A percentile compares a stretch with the other conserved stretches of the same genome.
Evolutionary conservation across 2,888 invertebrate genomes (phyloP).

Genomic region (Pyralis farinalis): DNA sequence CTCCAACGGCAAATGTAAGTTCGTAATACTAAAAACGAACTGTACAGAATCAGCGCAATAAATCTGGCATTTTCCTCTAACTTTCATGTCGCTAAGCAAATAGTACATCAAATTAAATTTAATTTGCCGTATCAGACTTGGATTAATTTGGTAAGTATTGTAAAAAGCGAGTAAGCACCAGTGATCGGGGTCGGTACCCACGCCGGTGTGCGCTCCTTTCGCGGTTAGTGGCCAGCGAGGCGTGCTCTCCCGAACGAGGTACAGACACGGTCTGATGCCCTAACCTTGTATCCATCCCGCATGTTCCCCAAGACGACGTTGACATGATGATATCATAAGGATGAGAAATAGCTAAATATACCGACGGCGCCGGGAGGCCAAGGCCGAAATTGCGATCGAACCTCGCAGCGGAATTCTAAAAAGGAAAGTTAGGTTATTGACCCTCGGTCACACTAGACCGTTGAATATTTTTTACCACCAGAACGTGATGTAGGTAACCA

Average conservation of each 20-base stretch:
- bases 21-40: too few relatives aligned
- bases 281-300: conserved; percentile 72
- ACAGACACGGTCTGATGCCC: conserved; percentile 66
- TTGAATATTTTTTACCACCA: conserved; percentile 61
- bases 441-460: conserved; percentile 51
- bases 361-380: conserved; percentile 49
- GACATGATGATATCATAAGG: conserved; percentile 66
- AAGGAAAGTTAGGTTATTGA: conserved; percentile 70
- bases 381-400: conserved; percentile 60
- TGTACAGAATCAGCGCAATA: too few relatives aligned
- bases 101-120: conserved; percentile 43
- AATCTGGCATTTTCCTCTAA: neutral
- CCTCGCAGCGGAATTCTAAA: conserved; percentile 54
- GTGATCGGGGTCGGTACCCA: conserved; percentile 62
- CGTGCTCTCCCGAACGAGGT: conserved; percentile 49
- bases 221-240: conserved; percentile 61
- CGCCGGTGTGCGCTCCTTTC: conserved; percentile 53
- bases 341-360: conserved; percentile 39
- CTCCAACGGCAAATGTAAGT: too few relatives aligned
- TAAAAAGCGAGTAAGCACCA: conserved; percentile 52
- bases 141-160: conserved; percentile 46
- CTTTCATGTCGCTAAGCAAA: conserved; percentile 30
- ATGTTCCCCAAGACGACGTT: conserved; percentile 53
- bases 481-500: conserved; percentile 44
- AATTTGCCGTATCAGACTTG: conserved; percentile 31